A percentile compares a stretch with the other conserved stretches of the same genome.
These are phyloP conservation scores for Machimus atricapillus DNA, from an alignment of 2,888 invertebrate species.

Conservation along the genomic window DNA sequence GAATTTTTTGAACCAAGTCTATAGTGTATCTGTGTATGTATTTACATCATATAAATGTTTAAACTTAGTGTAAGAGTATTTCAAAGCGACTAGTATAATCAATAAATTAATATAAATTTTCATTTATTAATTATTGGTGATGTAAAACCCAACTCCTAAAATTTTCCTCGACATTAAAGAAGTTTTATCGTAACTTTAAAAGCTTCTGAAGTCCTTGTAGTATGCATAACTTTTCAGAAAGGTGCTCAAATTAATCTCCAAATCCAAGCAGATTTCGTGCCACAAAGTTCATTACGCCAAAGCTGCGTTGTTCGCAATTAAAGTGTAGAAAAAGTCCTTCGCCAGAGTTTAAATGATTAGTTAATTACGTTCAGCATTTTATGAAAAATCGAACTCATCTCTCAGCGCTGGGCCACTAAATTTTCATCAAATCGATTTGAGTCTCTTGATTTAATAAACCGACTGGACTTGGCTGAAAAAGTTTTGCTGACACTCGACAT, in stretches of 20 bases:
- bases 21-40: too few relatives aligned
- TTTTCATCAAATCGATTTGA: not conserved
- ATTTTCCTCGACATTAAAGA: not conserved
- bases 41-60: too few relatives aligned
- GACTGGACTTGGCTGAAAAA: not conserved
- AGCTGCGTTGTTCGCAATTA: not conserved
- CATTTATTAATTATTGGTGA: too few relatives aligned
- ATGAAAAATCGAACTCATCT: not conserved
- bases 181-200: not conserved
- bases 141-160: too few relatives aligned
- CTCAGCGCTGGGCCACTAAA: not conserved
- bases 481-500: not conserved
- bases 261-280: not conserved
- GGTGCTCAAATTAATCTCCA: not conserved
- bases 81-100: too few relatives aligned
- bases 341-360: not conserved
- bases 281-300: not conserved
- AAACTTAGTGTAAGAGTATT: too few relatives aligned
- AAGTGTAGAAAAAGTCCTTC: not conserved
- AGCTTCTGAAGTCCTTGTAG: not conserved
- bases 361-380: not conserved
- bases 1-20: too few relatives aligned
- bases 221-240: not conserved
- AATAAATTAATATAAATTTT: too few relatives aligned
- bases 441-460: slow-evolving; percentile 1